These are phyloP conservation scores for Silvanus unidentatus DNA, from an alignment of 2,888 invertebrate species.

Conservation along the genomic window DNA sequence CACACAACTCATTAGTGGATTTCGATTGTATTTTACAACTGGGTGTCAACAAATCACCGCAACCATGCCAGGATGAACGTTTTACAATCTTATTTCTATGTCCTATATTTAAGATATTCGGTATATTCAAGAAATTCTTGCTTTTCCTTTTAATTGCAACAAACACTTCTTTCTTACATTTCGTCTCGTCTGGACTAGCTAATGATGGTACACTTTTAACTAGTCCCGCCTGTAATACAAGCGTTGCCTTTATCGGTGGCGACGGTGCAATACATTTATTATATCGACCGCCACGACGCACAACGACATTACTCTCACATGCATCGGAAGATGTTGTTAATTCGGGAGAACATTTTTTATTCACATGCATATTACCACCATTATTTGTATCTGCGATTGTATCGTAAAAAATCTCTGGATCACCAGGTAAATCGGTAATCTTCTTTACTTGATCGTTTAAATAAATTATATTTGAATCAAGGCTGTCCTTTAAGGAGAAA, in stretches of 20 bases:
- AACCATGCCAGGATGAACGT: no score
- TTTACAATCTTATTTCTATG: no score
- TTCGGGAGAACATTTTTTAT: not conserved
- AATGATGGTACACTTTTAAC: constrained; percentile 27
- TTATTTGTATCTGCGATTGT: constrained; percentile 26
- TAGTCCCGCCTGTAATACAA: constrained; percentile 49
- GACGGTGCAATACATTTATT: constrained; percentile 50
- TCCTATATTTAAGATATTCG: no score
- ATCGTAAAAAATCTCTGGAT: constrained; percentile 39
- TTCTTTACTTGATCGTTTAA: constrained; percentile 25
- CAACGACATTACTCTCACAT: constrained; percentile 22
- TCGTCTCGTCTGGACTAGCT: no score
- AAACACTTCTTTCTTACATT: no score
- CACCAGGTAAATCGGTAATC: constrained; percentile 14
- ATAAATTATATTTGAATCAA: constrained; percentile 35
- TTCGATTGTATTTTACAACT: no score
- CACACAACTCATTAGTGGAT: no score
- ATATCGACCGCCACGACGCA: constrained; percentile 48
- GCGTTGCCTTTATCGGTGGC: constrained; percentile 47
- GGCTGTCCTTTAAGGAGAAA: no score
- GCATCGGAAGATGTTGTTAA: constrained; percentile 34
- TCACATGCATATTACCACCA: constrained; percentile 1
- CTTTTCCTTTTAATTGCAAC: no score
- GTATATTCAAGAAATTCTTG: no score
- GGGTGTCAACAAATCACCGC: no score